Evolutionary conservation across 2,113 vertebrate genomes (phyloP).

Genomic region (Odontesthes bonariensis): DNA sequence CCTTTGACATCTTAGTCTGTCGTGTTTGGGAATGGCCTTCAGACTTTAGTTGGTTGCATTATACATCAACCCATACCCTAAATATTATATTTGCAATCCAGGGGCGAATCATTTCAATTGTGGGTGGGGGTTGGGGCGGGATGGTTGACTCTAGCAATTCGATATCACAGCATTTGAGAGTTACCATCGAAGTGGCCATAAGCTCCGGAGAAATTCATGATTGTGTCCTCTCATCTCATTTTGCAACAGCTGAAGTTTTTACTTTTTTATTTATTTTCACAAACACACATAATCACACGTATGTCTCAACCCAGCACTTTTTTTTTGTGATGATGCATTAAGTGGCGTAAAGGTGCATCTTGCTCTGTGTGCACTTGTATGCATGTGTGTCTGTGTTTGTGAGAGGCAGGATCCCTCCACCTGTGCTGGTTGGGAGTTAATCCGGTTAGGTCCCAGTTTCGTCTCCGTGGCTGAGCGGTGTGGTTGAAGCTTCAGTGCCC

Average conservation of each 20-base stretch:
- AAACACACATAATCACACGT: slow-evolving; percentile 55
- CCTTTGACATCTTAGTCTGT: slow-evolving; percentile 64
- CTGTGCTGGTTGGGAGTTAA: slow-evolving; percentile 87
- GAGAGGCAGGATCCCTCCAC: slow-evolving; percentile 80
- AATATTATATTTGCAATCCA: slow-evolving; percentile 74
- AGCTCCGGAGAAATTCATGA: slow-evolving; percentile 79
- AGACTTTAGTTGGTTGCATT: slow-evolving; percentile 78
- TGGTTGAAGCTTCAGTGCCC: slow-evolving; percentile 82
- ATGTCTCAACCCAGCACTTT: slow-evolving; percentile 74
- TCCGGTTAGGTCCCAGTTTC: slow-evolving; percentile 88
- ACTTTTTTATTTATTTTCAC: slow-evolving; percentile 62
- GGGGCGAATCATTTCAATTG: slow-evolving; percentile 78
- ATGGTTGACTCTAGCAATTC: slow-evolving; percentile 59
- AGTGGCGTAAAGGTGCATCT: slow-evolving; percentile 87
- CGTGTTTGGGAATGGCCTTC: slow-evolving; percentile 67
- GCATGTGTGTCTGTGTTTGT: slow-evolving; percentile 40
- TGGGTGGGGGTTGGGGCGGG: slow-evolving; percentile 23
- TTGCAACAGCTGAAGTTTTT: slow-evolving; percentile 72
- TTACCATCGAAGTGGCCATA: slow-evolving; percentile 73
- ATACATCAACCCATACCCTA: slow-evolving; percentile 72
- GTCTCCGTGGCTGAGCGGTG: slow-evolving; percentile 76
- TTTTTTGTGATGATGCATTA: slow-evolving; percentile 79
- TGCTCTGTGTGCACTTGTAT: slow-evolving; percentile 72
- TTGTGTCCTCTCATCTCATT: slow-evolving; percentile 80
- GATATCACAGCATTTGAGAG: slow-evolving; percentile 73